Percentiles rank a stretch among this genome's conserved stretches.
Evolutionary conservation across 1,140 invertebrate species (phyloP).

Genomic region (Macrotrachela quadricornifera): DNA sequence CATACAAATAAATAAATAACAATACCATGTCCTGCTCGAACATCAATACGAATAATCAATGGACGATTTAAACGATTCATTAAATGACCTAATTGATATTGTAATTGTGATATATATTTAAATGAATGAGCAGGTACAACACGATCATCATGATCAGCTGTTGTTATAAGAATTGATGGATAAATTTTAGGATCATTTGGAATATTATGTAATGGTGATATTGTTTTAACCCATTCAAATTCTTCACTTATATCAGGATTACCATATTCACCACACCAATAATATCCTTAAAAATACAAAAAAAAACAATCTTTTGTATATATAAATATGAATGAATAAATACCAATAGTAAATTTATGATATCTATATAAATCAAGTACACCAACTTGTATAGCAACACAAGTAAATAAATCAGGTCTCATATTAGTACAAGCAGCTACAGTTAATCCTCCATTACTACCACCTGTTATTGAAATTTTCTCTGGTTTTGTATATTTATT

Average conservation of each 20-base stretch:
- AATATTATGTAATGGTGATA: slow-evolving; percentile 86
- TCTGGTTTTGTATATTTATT: slow-evolving; percentile 49
- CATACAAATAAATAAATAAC: too few species aligned
- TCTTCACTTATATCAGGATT: slow-evolving; percentile 64
- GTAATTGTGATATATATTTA: slow-evolving; percentile 76
- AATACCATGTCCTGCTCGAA: too few species aligned
- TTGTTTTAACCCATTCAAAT: slow-evolving; percentile 54
- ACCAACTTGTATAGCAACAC: slow-evolving; percentile 72
- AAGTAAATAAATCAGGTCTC: slow-evolving; percentile 75
- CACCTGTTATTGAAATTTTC: slow-evolving; percentile 63
- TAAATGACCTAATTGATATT: slow-evolving; percentile 34
- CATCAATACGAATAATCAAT: too few species aligned
- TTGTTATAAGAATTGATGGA: slow-evolving; percentile 67
- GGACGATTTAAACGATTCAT: slow-evolving; percentile 14
- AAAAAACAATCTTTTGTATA: too few species aligned
- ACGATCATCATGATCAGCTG: slow-evolving; percentile 91
- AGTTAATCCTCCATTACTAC: slow-evolving; percentile 81
- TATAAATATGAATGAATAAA: too few species aligned
- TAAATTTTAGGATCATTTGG: slow-evolving; percentile 37
- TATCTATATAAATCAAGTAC: slow-evolving; percentile 91
- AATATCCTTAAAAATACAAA: slow-evolving; percentile 35
- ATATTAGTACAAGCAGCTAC: slow-evolving; percentile 74
- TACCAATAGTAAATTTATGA: slow-evolving; percentile 90
- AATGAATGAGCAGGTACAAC: slow-evolving; percentile 83
- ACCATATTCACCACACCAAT: slow-evolving; percentile 88